A percentile compares a stretch with the other conserved stretches of the same genome.
Conservation (phyloP, 2,888 invertebrate genomes). For the Polyommatus icarus region DNA sequence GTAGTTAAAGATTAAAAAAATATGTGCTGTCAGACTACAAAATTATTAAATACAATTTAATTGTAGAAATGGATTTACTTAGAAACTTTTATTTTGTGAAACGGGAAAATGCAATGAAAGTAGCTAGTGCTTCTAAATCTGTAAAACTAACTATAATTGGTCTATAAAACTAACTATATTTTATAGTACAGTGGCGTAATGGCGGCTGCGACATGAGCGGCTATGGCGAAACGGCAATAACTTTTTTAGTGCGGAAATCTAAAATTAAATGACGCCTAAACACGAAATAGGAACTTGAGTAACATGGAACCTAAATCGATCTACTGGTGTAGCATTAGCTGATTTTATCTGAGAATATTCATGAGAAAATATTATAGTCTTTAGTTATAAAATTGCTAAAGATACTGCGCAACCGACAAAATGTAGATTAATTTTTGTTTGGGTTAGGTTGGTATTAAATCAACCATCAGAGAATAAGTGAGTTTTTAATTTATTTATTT, state of each 20-base stretch:
- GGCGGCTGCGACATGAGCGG: conserved; percentile 8
- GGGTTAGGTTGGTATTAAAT: neutral
- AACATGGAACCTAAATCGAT: conserved; percentile 1
- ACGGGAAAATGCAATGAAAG: neutral
- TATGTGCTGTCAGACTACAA: neutral
- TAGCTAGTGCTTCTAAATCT: neutral
- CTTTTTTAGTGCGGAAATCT: conserved; percentile 28
- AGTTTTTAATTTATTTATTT: too few species aligned
- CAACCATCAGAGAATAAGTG: too few species aligned
- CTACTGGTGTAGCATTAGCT: neutral
- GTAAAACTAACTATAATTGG: neutral
- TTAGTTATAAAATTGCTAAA: neutral
- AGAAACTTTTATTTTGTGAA: neutral
- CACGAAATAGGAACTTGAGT: conserved; percentile 38
- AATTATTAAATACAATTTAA: neutral
- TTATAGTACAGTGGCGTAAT: conserved; percentile 14
- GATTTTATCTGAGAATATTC: conserved; percentile 15
- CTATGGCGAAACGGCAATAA: conserved; percentile 22
- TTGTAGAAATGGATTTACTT: neutral
- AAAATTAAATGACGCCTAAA: conserved; percentile 35
- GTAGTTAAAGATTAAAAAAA: neutral
- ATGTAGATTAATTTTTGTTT: neutral
- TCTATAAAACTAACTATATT: neutral
- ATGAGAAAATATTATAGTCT: neutral
- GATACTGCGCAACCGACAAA: conserved; percentile 5